These are phyloP conservation scores for Erebia epiphron DNA, from an alignment of 2,888 invertebrate genomes.

Conservation along the genomic window DNA sequence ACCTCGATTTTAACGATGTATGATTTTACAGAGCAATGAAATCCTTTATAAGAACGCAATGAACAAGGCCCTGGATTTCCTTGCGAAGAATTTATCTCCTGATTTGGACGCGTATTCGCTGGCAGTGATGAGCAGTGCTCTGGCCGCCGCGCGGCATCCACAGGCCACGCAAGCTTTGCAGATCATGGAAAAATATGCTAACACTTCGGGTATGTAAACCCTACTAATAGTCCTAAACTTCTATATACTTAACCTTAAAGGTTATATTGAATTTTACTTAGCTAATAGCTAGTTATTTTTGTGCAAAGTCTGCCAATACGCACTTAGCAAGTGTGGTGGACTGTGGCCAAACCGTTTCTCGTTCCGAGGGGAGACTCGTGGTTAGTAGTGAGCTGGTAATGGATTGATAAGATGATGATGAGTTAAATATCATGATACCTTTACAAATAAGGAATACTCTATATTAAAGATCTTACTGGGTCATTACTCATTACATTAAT, in stretches of 20 bases:
- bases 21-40: conserved; percentile 61
- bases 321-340: too few species aligned
- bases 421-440: background rate
- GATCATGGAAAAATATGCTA: conserved; percentile 76
- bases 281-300: too few species aligned
- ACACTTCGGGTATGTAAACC: conserved; percentile 63
- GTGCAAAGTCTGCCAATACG: too few species aligned
- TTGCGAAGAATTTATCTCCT: conserved; percentile 86
- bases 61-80: conserved; percentile 89
- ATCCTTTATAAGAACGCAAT: conserved; percentile 85
- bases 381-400: too few species aligned
- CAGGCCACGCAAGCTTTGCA: conserved; percentile 84
- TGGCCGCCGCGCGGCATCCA: conserved; percentile 89
- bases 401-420: background rate
- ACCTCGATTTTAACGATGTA: background rate
- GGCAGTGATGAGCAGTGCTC: conserved; percentile 89
- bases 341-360: too few species aligned
- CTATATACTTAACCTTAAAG: background rate
- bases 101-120: conserved; percentile 87
- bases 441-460: background rate
- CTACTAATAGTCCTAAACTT: background rate
- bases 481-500: too few species aligned
- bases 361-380: too few species aligned
- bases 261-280: background rate
- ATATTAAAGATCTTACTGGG: too few species aligned